Evolutionary conservation across 1,140 invertebrate genomes (phyloP).

Genomic region (Cydia strobilella): DNA sequence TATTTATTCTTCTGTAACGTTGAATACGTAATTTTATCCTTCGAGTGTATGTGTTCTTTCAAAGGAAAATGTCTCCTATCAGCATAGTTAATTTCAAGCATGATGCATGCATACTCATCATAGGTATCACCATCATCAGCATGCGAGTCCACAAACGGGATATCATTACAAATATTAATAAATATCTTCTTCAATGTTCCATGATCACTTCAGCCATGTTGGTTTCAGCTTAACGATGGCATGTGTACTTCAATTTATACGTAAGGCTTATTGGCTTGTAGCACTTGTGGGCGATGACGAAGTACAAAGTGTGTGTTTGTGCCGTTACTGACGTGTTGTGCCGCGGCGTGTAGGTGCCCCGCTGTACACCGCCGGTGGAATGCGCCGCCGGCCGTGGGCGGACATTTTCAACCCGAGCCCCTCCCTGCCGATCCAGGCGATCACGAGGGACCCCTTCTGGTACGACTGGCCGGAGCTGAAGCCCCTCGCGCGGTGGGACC

Average conservation of each 20-base stretch:
- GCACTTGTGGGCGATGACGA: slow-evolving; percentile 58
- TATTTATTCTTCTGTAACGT: slow-evolving; percentile 34
- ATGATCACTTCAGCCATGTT: slow-evolving; percentile 32
- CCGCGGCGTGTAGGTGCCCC: slow-evolving; percentile 82
- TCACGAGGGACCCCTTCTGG: slow-evolving; percentile 93
- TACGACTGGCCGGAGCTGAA: slow-evolving; percentile 89
- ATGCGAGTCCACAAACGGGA: not conserved
- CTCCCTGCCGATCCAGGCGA: slow-evolving; percentile 87
- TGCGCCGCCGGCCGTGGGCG: slow-evolving; percentile 84
- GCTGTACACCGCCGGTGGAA: slow-evolving; percentile 84
- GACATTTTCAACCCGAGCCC: slow-evolving; percentile 89
- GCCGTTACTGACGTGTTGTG: slow-evolving; percentile 59
- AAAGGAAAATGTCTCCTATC: slow-evolving; percentile 2
- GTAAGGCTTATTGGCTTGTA: slow-evolving; percentile 42
- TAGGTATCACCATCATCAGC: slow-evolving; percentile 19
- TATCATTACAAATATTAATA: slow-evolving; percentile 6
- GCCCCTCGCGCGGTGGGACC: slow-evolving; percentile 84
- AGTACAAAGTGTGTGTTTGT: slow-evolving; percentile 56
- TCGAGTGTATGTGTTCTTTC: slow-evolving; percentile 68
- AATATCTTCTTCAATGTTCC: slow-evolving; percentile 14
- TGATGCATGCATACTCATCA: slow-evolving; percentile 20
- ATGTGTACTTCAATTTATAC: slow-evolving; percentile 38
- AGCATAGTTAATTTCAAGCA: slow-evolving; percentile 29
- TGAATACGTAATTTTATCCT: slow-evolving; percentile 36
- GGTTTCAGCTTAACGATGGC: slow-evolving; percentile 33